Evolutionary conservation across 2,797 vertebrate genomes (phyloP).

Genomic region (Lagodon rhomboides): DNA sequence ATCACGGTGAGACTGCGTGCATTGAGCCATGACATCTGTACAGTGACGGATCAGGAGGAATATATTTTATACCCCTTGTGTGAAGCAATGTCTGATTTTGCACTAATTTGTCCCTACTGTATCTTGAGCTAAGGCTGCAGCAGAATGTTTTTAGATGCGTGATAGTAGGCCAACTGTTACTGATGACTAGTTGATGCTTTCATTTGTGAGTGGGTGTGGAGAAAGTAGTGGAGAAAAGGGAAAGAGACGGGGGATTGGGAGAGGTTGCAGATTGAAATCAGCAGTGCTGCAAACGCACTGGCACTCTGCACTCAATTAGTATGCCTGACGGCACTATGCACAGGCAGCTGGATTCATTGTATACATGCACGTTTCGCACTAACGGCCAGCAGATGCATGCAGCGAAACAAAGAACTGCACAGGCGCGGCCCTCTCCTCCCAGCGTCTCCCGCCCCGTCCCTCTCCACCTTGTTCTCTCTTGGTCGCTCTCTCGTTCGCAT

Average conservation of each 20-base stretch:
- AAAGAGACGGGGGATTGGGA: conserved; percentile 29
- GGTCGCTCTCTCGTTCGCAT: conserved; percentile 38
- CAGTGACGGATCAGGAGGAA: too few species aligned
- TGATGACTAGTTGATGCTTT: background rate
- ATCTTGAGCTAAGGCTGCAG: too few species aligned
- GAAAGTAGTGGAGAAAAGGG: conserved; percentile 4
- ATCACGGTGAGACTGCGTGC: too few species aligned
- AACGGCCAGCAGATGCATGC: conserved; percentile 39
- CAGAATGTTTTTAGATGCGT: background rate
- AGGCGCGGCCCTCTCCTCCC: conserved; percentile 30
- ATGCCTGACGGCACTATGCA: conserved; percentile 69
- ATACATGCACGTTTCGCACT: conserved; percentile 51
- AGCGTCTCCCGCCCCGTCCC: conserved; percentile 16
- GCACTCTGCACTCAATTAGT: conserved; percentile 67
- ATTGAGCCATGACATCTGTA: too few species aligned
- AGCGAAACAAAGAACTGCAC: conserved; percentile 53
- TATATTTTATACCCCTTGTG: too few species aligned
- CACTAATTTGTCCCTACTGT: background rate
- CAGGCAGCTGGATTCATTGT: conserved; percentile 72
- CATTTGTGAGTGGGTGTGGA: background rate
- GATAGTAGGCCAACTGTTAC: background rate
- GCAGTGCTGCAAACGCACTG: conserved; percentile 55
- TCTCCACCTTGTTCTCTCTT: conserved; percentile 37
- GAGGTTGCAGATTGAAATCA: conserved; percentile 56
- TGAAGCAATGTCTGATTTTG: too few species aligned